Evolutionary conservation across 2,888 invertebrate genomes (phyloP).

Genomic region (Pegoplata infirma): DNA sequence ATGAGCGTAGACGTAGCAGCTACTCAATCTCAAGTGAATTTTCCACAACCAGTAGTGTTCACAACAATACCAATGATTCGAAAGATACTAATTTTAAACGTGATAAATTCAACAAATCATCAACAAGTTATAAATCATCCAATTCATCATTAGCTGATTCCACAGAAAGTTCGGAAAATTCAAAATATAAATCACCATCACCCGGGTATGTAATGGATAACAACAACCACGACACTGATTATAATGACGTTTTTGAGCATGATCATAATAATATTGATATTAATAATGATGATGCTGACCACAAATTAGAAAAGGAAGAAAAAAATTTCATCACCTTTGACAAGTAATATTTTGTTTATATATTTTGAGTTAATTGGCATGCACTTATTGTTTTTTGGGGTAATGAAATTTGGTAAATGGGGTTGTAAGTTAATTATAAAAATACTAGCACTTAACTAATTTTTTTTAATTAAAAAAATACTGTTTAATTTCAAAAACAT

Average conservation of each 20-base stretch:
- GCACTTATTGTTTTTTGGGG: constrained; percentile 9
- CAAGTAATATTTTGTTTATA: constrained; percentile 52
- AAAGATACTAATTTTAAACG: constrained; percentile 58
- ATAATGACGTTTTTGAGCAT: constrained; percentile 48
- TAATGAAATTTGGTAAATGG: neutral
- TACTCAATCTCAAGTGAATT: constrained; percentile 72
- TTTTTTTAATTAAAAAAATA: too few relatives aligned
- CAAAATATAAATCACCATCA: constrained; percentile 76
- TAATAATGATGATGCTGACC: too few relatives aligned
- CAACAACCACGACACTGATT: constrained; percentile 21
- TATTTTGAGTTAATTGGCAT: constrained; percentile 45
- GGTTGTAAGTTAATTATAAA: too few relatives aligned
- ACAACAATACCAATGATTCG: constrained; percentile 36
- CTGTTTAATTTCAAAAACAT: too few relatives aligned
- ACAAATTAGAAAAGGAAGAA: constrained; percentile 10
- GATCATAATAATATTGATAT: constrained; percentile 27
- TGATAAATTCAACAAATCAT: constrained; percentile 55
- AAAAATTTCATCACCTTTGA: constrained; percentile 31
- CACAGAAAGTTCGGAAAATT: constrained; percentile 72
- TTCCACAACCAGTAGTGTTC: constrained; percentile 68
- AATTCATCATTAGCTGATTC: constrained; percentile 71
- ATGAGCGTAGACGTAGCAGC: constrained; percentile 50
- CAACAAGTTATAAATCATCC: constrained; percentile 64
- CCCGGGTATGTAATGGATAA: constrained; percentile 72
- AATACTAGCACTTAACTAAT: too few relatives aligned